phyloP scores from a whole-genome alignment of 1,140 invertebrate genomes.

The Armadillidium nasatum region DNA sequence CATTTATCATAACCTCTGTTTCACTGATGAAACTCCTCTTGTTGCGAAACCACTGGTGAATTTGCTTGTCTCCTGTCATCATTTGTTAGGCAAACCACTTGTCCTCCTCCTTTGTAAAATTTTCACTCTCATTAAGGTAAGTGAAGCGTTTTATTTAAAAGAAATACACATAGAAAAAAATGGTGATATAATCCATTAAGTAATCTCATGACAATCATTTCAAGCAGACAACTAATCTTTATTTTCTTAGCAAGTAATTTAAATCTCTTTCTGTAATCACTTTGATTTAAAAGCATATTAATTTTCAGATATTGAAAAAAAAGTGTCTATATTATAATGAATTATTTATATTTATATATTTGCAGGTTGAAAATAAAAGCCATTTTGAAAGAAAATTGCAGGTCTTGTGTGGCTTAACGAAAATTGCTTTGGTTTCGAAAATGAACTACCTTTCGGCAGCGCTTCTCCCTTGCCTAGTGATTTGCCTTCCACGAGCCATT shows the following conservation, averaged over 20 bases:
- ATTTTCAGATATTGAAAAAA: no score
- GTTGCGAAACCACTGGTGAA: neutral
- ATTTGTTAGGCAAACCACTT: neutral
- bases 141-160: no score
- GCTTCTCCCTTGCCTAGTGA: neutral
- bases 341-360: no score
- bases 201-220: no score
- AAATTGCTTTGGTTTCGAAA: neutral
- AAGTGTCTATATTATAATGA: no score
- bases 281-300: no score
- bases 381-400: constrained; percentile 1
- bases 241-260: no score
- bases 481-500: neutral
- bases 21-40: neutral
- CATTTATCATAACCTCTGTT: neutral
- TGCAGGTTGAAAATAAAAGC: neutral
- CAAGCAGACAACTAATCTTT: no score
- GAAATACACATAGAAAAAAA: no score
- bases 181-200: no score
- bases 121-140: neutral
- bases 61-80: neutral
- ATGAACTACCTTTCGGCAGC: neutral
- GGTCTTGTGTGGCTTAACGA: neutral
- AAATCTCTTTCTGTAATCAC: no score
- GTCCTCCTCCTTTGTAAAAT: neutral